Base-by-base conservation (phyloP, 2,113 vertebrate genomes). In the Bujurquina vittata region DNA sequence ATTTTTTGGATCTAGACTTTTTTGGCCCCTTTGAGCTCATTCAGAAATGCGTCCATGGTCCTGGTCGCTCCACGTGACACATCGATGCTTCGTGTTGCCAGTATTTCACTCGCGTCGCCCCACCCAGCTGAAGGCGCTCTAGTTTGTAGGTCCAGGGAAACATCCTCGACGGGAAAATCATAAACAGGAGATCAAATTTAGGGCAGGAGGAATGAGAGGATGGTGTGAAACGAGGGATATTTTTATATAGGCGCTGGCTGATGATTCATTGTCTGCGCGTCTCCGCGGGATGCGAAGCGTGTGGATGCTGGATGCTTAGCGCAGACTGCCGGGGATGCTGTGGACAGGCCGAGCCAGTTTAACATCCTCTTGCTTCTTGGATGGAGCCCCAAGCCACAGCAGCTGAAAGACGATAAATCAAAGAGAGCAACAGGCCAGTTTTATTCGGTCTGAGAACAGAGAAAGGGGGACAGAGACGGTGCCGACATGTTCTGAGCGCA, bases 401-500 rank as follows among this genome's bases (percentile, higher is more conserved):
- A 26, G 22, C 79, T 49, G n/a, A 75, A n/a, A 61, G 22, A 49
- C 40, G 4, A n/a, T 82, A 49, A 22, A 63, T 57, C 57, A 2
- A 52, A 18, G 4, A 55, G 7, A 82, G 60, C 83, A 59, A 56
- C 52, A 79, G 75, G 35, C 54, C 76, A 67, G 43, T 58, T 57
- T 54, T 33, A 54, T 84, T 63, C 31, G 14, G 61, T 55, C 10
- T 57, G 20, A 10, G 29, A 12, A 22, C 8, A 15, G 74, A 37
- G 72, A 31, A 17, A 22, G 59, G 29, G 26, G 0, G 8, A 17
- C 23, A 10, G 56, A 26, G 55, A 63, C 22, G 43, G 37, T 12
- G 52, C 62, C 40, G 91, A 54, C 80, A 94, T 95, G 95, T 94
- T 95, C 46, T 95, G 93, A 95, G 76, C 63, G 72, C 69, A 56